phyloP scores from a whole-genome alignment of 2,797 vertebrate genomes.

The Lacerta viridis region DNA sequence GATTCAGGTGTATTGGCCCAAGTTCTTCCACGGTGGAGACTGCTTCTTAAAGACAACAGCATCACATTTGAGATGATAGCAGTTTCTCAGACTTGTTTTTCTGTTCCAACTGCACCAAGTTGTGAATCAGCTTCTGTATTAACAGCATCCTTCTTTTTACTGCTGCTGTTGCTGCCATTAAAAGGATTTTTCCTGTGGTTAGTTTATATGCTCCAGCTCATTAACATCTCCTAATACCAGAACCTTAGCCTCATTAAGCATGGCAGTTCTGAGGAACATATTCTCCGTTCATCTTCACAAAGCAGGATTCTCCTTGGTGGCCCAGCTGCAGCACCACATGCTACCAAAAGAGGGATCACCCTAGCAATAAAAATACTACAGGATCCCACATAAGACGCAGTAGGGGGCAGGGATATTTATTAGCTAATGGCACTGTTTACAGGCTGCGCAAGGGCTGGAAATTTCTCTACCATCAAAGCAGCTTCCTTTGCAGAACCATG shows the following conservation, averaged over 20 bases:
- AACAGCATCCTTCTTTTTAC: constrained; percentile 52
- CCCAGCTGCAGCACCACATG: constrained; percentile 76
- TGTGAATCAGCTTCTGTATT: constrained; percentile 45
- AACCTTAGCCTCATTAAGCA: constrained; percentile 79
- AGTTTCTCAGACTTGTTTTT: not conserved
- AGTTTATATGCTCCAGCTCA: constrained; percentile 78
- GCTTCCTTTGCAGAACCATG: constrained; percentile 66
- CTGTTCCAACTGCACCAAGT: not conserved
- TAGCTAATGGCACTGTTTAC: constrained; percentile 73
- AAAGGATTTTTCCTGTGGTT: constrained; percentile 65
- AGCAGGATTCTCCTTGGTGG: constrained; percentile 73
- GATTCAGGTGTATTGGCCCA: accelerated
- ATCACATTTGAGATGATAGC: not conserved
- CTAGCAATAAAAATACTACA: constrained; percentile 78
- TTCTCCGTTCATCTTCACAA: constrained; percentile 76
- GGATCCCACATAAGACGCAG: constrained; percentile 76
- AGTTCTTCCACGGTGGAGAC: accelerated
- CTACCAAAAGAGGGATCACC: constrained; percentile 73
- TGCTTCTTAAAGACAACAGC: not conserved
- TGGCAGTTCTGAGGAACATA: constrained; percentile 75
- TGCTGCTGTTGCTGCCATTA: constrained; percentile 45
- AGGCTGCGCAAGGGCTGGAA: constrained; percentile 75
- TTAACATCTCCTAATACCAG: constrained; percentile 77
- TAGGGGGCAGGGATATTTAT: constrained; percentile 72
- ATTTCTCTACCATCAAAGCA: constrained; percentile 66